Evolutionary conservation across 2,888 invertebrate genomes (phyloP).

Genomic region (Eustalomyia histrio): DNA sequence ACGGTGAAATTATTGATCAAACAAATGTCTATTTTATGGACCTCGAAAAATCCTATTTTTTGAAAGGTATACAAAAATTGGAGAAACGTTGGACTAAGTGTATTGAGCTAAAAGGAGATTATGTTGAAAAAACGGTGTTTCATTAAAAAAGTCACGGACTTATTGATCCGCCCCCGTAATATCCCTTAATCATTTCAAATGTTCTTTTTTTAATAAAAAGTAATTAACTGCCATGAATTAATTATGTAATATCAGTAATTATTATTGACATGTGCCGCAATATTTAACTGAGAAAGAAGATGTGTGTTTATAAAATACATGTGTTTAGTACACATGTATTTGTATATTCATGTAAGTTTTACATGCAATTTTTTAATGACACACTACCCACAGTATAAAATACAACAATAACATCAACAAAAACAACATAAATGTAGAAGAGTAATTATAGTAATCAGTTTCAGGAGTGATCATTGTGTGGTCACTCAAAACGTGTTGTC

Average conservation of each 20-base stretch:
- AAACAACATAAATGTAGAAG: constrained; percentile 70
- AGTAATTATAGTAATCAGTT: constrained; percentile 69
- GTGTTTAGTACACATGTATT: too few species aligned
- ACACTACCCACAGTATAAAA: constrained; percentile 48
- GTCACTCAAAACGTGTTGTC: constrained; percentile 44
- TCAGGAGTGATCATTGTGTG: constrained; percentile 49
- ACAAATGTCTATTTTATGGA: too few species aligned
- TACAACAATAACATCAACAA: constrained; percentile 71
- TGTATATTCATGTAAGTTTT: constrained; percentile 15
- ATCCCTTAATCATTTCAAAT: too few species aligned
- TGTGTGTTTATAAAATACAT: background rate
- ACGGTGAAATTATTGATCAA: too few species aligned
- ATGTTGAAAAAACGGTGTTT: too few species aligned
- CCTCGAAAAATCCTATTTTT: too few species aligned
- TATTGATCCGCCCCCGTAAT: too few species aligned
- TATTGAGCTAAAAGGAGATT: too few species aligned
- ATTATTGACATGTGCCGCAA: constrained; percentile 38
- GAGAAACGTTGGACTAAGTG: too few species aligned
- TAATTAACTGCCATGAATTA: constrained; percentile 21
- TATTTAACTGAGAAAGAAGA: background rate
- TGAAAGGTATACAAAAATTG: too few species aligned
- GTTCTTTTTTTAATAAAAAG: background rate
- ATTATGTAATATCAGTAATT: background rate
- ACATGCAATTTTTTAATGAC: constrained; percentile 62
- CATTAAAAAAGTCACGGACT: too few species aligned